Evolutionary conservation across 2,797 vertebrate species (phyloP).

Genomic region (Sebastolobus altivelis): DNA sequence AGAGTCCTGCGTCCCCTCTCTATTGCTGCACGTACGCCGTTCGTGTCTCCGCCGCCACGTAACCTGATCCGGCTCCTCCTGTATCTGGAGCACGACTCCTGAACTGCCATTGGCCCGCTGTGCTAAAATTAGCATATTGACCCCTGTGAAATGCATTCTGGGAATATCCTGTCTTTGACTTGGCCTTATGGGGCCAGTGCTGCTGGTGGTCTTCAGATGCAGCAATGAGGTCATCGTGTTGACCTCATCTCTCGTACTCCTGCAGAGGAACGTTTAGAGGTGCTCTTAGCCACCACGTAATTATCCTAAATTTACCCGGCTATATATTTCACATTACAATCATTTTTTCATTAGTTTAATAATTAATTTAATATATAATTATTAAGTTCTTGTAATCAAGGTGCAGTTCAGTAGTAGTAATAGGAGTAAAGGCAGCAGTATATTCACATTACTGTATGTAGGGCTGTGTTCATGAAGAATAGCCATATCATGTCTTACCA

Average conservation of each 20-base stretch:
- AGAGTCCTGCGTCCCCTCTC: slow-evolving; percentile 43
- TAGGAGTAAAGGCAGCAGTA: not conserved
- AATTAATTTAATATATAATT: not conserved
- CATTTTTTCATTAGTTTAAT: not conserved
- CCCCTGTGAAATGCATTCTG: slow-evolving; percentile 87
- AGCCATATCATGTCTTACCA: not conserved
- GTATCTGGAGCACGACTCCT: slow-evolving; percentile 74
- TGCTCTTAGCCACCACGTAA: not conserved
- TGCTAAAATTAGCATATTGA: slow-evolving; percentile 85
- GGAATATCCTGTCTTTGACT: slow-evolving; percentile 80
- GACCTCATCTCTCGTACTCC: slow-evolving; percentile 47
- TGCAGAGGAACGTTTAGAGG: not conserved
- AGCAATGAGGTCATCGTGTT: slow-evolving; percentile 67
- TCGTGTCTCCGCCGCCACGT: slow-evolving; percentile 53
- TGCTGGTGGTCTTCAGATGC: slow-evolving; percentile 58
- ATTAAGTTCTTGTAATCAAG: not conserved
- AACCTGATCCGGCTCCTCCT: slow-evolving; percentile 75
- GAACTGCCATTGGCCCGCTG: slow-evolving; percentile 68
- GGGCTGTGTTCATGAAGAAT: not conserved
- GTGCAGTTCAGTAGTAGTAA: not conserved
- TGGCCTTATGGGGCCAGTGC: slow-evolving; percentile 80
- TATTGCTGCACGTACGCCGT: slow-evolving; percentile 57
- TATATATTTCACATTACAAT: not conserved
- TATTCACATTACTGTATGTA: not conserved
- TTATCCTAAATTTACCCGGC: not conserved